phyloP scores from a whole-genome alignment of 2,113 vertebrate genomes.

The Heterochromis multidens region DNA sequence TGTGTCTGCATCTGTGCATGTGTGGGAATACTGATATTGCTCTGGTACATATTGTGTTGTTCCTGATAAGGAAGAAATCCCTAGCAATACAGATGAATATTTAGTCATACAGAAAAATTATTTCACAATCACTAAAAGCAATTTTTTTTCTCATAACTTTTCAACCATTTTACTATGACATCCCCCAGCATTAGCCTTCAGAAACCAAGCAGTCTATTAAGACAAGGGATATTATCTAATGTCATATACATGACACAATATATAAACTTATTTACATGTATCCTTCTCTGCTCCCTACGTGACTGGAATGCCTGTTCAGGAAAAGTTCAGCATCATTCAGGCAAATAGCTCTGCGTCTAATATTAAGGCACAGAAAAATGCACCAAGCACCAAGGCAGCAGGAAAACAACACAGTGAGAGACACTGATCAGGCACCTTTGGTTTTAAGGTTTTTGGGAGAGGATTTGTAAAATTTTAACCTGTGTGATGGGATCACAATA shows the following conservation, averaged over 20 bases:
- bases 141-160: constrained; percentile 22
- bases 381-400: constrained; percentile 29
- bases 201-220: constrained; percentile 41
- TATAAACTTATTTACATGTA: constrained; percentile 75
- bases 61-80: constrained; percentile 31
- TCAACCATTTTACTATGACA: not conserved
- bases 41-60: constrained; percentile 19
- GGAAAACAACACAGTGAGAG: constrained; percentile 25
- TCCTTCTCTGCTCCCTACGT: constrained; percentile 63
- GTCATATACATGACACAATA: constrained; percentile 67
- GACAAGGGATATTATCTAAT: constrained; percentile 38
- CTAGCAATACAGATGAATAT: constrained; percentile 34
- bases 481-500: not conserved
- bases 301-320: constrained; percentile 62
- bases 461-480: not conserved
- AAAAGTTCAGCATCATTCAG: constrained; percentile 44
- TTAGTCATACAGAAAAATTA: constrained; percentile 39
- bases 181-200: constrained; percentile 23
- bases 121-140: constrained; percentile 46
- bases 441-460: constrained; percentile 54
- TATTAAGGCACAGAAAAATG: constrained; percentile 39
- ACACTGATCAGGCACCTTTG: constrained; percentile 68
- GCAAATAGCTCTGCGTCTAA: constrained; percentile 22
- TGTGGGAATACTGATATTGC: constrained; percentile 68
- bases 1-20: constrained; percentile 21